Evolutionary conservation across 2,797 vertebrate genomes (phyloP).

Genomic region (Danio jaintianensis): DNA sequence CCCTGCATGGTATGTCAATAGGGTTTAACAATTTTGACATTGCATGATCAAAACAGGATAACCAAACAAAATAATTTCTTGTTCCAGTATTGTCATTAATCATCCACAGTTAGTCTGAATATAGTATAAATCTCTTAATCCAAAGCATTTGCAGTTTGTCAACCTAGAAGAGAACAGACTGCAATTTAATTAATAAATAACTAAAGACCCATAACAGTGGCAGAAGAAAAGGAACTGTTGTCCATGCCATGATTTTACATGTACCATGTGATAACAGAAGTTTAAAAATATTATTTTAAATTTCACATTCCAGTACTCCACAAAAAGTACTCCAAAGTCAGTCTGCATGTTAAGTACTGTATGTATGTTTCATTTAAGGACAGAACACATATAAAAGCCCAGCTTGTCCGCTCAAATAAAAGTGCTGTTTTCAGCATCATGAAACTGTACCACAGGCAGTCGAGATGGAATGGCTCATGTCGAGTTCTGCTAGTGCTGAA

Average conservation of each 20-base stretch:
- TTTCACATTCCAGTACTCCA: background rate
- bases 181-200: slow-evolving; percentile 14
- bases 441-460: slow-evolving; percentile 66
- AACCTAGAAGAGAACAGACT: background rate
- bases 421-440: slow-evolving; percentile 65
- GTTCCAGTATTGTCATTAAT: background rate
- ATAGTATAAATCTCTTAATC: background rate
- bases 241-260: background rate
- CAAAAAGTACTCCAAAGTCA: background rate
- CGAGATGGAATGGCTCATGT: slow-evolving; percentile 71
- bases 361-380: background rate
- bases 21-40: background rate
- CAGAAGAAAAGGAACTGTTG: slow-evolving; percentile 2
- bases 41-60: background rate
- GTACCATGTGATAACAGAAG: slow-evolving; percentile 3
- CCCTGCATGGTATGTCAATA: background rate
- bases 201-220: background rate
- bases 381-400: background rate
- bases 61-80: background rate
- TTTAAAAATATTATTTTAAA: background rate
- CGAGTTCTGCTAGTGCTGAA: slow-evolving; percentile 62
- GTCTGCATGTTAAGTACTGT: background rate
- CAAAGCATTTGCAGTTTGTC: background rate
- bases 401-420: slow-evolving; percentile 57
- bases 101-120: background rate